A percentile compares a stretch with the other conserved stretches of the same genome.
These are phyloP conservation scores for Lophius americanus DNA, from an alignment of 2,797 vertebrate genomes.

Conservation along the genomic window DNA sequence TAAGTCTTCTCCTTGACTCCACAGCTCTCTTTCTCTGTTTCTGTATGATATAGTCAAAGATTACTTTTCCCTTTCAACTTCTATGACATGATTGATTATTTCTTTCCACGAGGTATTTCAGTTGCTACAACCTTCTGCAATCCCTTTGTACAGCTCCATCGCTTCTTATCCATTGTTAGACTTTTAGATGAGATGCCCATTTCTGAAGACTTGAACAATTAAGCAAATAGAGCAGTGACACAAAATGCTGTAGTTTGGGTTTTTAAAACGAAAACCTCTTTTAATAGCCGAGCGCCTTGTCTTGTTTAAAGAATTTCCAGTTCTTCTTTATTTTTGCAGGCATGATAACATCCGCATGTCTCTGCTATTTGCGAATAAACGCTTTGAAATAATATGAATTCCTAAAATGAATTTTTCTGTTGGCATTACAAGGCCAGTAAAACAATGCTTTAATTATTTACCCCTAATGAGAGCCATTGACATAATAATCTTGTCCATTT, in stretches of 20 bases:
- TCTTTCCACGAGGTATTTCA: slow-evolving; percentile 19
- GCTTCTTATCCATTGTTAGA: slow-evolving; percentile 23
- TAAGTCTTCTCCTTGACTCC: slow-evolving; percentile 66
- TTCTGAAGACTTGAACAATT: slow-evolving; percentile 20
- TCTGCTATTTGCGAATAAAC: no score
- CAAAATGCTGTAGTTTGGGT: background rate
- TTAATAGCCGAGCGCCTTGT: no score
- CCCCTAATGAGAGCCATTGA: no score
- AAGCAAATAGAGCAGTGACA: slow-evolving; percentile 7
- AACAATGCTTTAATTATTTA: no score
- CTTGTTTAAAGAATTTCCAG: no score
- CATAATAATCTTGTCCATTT: no score
- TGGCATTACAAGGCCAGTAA: no score
- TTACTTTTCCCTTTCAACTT: slow-evolving; percentile 31
- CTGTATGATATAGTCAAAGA: slow-evolving; percentile 17
- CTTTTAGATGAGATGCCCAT: slow-evolving; percentile 23
- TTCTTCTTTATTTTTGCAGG: no score
- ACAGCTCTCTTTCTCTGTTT: slow-evolving; percentile 11
- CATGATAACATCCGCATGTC: no score
- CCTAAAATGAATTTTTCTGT: no score
- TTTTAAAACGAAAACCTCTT: no score
- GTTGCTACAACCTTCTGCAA: slow-evolving; percentile 16
- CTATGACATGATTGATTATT: slow-evolving; percentile 26
- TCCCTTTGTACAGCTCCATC: slow-evolving; percentile 6
- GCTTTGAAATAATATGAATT: no score